Percentiles rank a stretch among this genome's conserved stretches.
phyloP scores from a whole-genome alignment of 2,113 vertebrate genomes.

The Melospiza melodia region DNA sequence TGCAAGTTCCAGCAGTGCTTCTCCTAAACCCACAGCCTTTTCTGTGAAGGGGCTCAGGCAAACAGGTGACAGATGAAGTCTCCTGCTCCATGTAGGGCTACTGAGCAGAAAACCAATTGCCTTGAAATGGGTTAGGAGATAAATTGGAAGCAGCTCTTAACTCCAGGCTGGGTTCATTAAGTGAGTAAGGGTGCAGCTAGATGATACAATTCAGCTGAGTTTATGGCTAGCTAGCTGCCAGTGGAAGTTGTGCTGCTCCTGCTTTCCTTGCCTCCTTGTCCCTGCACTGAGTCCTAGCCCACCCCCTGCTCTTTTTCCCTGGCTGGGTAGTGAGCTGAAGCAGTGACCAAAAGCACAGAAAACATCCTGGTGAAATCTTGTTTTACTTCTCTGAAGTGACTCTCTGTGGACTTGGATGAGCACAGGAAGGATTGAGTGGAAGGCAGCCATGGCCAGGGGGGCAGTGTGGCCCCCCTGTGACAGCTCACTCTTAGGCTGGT shows the following conservation, averaged over 20 bases:
- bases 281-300: not conserved
- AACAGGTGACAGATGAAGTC: not conserved
- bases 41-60: not conserved
- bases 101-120: not conserved
- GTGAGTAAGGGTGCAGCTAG: not conserved
- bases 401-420: rapidly evolving
- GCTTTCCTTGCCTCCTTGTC: not conserved
- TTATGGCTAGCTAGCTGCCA: not conserved
- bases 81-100: not conserved
- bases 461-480: not conserved
- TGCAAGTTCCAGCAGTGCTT: conserved; percentile 9
- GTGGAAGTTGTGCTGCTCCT: not conserved
- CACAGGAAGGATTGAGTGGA: not conserved
- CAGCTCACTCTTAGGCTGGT: not conserved
- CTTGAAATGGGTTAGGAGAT: not conserved
- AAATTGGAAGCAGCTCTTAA: not conserved
- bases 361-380: not conserved
- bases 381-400: not conserved
- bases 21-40: not conserved
- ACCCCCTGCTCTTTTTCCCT: not conserved
- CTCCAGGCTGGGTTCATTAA: not conserved
- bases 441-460: rapidly evolving
- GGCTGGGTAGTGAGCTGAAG: not conserved
- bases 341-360: not conserved
- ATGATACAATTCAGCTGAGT: not conserved